A percentile compares a stretch with the other conserved stretches of the same genome.
phyloP scores from a whole-genome alignment of 1,140 invertebrate species.

The Neuroterus valhalla region DNA sequence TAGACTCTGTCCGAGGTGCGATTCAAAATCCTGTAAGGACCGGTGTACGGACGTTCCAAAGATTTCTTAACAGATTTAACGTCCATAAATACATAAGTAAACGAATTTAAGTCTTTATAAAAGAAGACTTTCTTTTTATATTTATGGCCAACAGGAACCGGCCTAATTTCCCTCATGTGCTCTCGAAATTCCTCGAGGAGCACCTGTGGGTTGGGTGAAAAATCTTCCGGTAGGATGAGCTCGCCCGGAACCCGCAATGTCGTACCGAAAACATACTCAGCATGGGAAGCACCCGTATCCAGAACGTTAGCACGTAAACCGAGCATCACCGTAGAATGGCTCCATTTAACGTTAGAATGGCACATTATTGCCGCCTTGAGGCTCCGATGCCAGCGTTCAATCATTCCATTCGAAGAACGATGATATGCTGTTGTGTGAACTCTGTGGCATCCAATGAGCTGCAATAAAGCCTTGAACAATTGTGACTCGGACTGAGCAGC shows the following conservation, averaged over 20 bases:
- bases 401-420: neutral
- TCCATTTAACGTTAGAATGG: neutral
- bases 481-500: too few relatives aligned
- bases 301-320: neutral
- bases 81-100: too few relatives aligned
- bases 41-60: too few relatives aligned
- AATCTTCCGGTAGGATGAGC: conserved; percentile 33
- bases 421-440: neutral
- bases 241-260: conserved; percentile 40
- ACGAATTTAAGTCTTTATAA: too few relatives aligned
- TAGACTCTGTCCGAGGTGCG: too few relatives aligned
- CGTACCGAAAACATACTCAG: neutral
- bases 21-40: too few relatives aligned
- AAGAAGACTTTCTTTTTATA: too few relatives aligned
- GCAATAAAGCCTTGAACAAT: too few relatives aligned
- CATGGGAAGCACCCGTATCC: neutral
- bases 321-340: neutral
- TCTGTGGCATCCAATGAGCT: neutral
- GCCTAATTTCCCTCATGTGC: too few relatives aligned
- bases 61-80: neutral
- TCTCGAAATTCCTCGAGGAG: conserved; percentile 31
- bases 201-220: neutral
- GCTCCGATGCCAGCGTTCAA: neutral
- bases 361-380: neutral
- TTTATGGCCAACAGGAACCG: too few relatives aligned